Conservation (phyloP, 2,113 vertebrate genomes). For the Hydrochoerus hydrochaeris region DNA sequence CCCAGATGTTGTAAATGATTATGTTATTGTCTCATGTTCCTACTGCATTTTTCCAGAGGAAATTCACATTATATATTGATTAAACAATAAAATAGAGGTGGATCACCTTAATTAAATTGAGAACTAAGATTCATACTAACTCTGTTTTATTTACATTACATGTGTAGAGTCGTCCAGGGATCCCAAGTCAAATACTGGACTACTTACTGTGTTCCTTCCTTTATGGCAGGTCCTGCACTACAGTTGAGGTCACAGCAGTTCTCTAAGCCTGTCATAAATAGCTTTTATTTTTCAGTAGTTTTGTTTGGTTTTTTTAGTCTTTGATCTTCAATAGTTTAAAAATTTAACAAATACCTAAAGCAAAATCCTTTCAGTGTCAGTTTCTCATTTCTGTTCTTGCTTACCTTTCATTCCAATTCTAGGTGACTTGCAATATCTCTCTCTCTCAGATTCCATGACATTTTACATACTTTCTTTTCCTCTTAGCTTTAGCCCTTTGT, state of each 20-base stretch:
- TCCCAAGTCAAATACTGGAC: neutral
- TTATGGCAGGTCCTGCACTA: neutral
- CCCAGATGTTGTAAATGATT: neutral
- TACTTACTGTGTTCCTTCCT: neutral
- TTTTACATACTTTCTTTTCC: neutral
- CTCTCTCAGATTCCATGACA: neutral
- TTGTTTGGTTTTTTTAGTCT: neutral
- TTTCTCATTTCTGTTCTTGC: neutral
- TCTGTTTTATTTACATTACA: neutral
- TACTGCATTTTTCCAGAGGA: neutral
- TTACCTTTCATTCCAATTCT: neutral
- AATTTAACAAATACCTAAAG: slow-evolving; percentile 8
- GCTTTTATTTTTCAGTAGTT: neutral
- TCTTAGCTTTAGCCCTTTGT: neutral
- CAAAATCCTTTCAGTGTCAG: neutral
- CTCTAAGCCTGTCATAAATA: neutral
- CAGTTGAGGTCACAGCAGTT: neutral
- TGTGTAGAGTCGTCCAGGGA: neutral
- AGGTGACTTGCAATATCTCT: neutral
- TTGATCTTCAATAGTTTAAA: neutral
- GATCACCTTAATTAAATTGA: neutral
- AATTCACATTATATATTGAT: neutral
- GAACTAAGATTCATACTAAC: neutral
- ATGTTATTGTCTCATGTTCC: neutral
- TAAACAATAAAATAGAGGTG: neutral